These are phyloP conservation scores for Anneissia japonica DNA, from an alignment of 35 echinoderm and acorn worm genomes.

Conservation along the genomic window DNA sequence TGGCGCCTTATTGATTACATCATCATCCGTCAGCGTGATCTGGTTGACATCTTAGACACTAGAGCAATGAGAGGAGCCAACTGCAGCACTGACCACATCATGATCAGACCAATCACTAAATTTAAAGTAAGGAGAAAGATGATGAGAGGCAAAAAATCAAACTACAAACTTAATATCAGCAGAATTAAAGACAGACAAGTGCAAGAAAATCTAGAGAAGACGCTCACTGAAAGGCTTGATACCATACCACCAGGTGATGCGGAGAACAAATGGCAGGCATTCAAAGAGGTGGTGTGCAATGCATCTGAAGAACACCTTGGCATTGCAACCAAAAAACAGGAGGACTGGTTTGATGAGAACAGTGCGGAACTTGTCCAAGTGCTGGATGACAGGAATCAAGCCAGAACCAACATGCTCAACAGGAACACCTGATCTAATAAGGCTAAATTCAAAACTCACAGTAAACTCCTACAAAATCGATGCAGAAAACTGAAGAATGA, in stretches of 20 bases:
- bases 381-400: too few species aligned
- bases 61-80: conserved; percentile 40
- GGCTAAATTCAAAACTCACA: too few species aligned
- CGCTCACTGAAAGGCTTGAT: conserved; percentile 2
- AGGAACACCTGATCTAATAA: too few species aligned
- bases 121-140: conserved; percentile 8
- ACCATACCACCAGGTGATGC: conserved; percentile 13
- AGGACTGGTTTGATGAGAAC: conserved; percentile 28
- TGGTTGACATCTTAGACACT: conserved; percentile 24
- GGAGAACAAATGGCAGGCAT: conserved; percentile 21
- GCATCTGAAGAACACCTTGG: conserved; percentile 23
- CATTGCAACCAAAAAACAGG: conserved; percentile 2
- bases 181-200: conserved; percentile 13
- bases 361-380: conserved; percentile 26
- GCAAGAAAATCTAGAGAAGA: not conserved
- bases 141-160: conserved; percentile 9
- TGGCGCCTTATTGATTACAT: conserved; percentile 55
- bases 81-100: conserved; percentile 35
- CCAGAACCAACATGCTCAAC: too few species aligned
- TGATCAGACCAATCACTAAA: conserved; percentile 26
- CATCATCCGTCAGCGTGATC: conserved; percentile 16
- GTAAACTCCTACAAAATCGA: too few species aligned
- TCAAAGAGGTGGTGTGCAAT: conserved; percentile 17
- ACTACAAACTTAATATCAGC: too few species aligned
- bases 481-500: too few species aligned